Percentiles rank a stretch among this genome's conserved stretches.
Evolutionary conservation across 2,113 vertebrate species (phyloP).

Genomic region (Patagioenas fasciata): DNA sequence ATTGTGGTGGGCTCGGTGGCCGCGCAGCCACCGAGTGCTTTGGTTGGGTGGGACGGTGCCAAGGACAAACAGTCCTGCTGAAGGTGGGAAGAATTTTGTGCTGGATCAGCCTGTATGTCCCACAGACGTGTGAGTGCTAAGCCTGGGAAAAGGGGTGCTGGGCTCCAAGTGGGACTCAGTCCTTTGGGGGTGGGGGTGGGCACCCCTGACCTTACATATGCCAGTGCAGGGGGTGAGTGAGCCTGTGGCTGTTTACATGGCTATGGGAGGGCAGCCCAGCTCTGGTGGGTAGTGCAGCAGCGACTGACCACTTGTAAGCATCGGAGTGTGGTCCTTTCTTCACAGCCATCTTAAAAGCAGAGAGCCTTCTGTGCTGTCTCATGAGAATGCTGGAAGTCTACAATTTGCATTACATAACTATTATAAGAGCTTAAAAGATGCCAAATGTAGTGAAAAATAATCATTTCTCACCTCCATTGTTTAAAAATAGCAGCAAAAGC

Average conservation of each 20-base stretch:
- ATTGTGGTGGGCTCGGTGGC: not conserved
- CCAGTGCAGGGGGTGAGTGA: not conserved
- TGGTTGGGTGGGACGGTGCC: not conserved
- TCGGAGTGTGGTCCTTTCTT: not conserved
- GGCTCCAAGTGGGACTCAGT: not conserved
- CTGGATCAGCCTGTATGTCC: not conserved
- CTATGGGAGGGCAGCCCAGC: not conserved
- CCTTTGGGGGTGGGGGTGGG: not conserved
- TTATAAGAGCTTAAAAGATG: not conserved
- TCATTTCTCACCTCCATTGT: not conserved
- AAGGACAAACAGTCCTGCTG: not conserved
- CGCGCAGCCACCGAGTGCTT: not conserved
- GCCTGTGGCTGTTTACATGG: not conserved
- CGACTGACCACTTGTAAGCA: not conserved
- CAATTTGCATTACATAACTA: not conserved
- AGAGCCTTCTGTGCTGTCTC: not conserved
- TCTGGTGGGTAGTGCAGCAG: not conserved
- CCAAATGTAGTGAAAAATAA: not conserved
- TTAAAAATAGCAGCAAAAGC: not conserved
- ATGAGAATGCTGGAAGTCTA: not conserved
- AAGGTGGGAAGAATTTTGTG: not conserved
- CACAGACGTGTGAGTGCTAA: not conserved
- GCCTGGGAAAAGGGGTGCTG: not conserved
- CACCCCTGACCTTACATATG: not conserved
- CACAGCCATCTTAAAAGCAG: not conserved